Evolutionary conservation across 1,140 invertebrate species (phyloP).

Genomic region (Atta colombica): DNA sequence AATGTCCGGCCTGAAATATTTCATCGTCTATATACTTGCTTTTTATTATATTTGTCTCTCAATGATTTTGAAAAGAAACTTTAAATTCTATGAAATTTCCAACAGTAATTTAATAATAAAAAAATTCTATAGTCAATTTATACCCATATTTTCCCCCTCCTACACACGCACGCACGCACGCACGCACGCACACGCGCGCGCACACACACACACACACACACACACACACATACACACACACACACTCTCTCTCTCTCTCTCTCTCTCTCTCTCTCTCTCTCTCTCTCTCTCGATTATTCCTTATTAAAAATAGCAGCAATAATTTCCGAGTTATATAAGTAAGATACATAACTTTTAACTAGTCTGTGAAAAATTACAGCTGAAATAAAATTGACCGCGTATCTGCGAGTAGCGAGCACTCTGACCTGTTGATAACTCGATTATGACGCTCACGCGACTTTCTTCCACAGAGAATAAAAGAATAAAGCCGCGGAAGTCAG

Average conservation of each 20-base stretch:
- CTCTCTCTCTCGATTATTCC: not conserved
- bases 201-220: no score
- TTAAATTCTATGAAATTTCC: not conserved
- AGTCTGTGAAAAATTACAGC: not conserved
- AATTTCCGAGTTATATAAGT: not conserved
- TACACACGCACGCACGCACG: no score
- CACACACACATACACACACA: no score
- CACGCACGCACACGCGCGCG: no score
- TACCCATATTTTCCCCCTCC: no score
- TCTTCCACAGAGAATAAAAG: not conserved
- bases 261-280: no score
- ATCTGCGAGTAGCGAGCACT: not conserved
- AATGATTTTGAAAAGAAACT: not conserved
- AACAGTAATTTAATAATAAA: not conserved
- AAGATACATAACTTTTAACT: slow-evolving; percentile 4
- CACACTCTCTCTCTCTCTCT: no score
- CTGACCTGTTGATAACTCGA: slow-evolving; percentile 54
- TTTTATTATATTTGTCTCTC: not conserved
- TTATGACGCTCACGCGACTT: slow-evolving; percentile 47
- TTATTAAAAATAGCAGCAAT: slow-evolving; percentile 6
- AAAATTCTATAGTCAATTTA: not conserved
- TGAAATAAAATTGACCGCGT: slow-evolving; percentile 7
- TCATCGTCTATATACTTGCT: not conserved
- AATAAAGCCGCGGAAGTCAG: slow-evolving; percentile 8
- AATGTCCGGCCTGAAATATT: slow-evolving; percentile 35